Conservation (phyloP, 2,113 vertebrate genomes). For the Plestiodon gilberti region DNA sequence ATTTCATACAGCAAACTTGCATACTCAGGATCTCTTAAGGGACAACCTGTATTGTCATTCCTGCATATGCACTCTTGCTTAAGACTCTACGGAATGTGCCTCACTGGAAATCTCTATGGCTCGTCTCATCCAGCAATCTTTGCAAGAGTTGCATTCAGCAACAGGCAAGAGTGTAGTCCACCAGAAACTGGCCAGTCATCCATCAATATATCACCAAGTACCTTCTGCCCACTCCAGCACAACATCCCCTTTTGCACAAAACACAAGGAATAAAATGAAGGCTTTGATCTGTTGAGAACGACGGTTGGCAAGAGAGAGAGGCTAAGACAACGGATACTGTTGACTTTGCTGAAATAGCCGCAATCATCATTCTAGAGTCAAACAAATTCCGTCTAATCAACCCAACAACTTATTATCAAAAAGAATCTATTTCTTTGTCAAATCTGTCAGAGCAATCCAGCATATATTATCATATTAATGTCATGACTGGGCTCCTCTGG, state of each 20-base stretch:
- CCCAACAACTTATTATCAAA: conserved; percentile 63
- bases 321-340: conserved; percentile 19
- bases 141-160: neutral
- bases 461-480: conserved; percentile 78
- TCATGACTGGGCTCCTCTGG: conserved; percentile 71
- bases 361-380: conserved; percentile 47
- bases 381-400: conserved; percentile 62
- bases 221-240: neutral
- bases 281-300: neutral
- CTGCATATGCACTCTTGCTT: neutral
- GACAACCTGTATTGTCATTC: neutral
- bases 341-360: conserved; percentile 56
- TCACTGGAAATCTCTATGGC: neutral
- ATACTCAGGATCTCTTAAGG: neutral
- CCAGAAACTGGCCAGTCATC: neutral
- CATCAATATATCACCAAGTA: neutral
- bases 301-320: neutral
- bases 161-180: no score
- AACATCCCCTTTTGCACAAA: neutral
- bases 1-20: neutral
- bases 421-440: conserved; percentile 72
- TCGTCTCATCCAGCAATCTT: neutral
- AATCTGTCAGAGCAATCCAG: conserved; percentile 70
- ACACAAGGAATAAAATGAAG: neutral
- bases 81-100: neutral